Conservation (phyloP, 2,888 invertebrate species). For the Lamproptera curius region DNA sequence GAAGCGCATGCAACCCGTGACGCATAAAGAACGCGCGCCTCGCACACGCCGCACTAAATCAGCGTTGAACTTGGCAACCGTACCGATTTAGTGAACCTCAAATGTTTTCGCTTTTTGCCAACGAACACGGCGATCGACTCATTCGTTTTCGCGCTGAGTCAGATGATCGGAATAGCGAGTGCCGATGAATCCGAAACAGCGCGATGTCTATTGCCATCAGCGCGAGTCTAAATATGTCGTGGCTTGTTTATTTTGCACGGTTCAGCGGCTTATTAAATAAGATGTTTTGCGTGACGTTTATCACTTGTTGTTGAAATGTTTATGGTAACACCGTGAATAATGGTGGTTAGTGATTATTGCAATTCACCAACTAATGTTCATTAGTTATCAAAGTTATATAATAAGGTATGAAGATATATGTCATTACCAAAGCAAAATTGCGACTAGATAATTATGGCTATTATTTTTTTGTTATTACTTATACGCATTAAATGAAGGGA, state of each 20-base stretch:
- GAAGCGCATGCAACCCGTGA: slow-evolving; percentile 36
- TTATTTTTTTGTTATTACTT: neutral
- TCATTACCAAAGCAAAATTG: no score
- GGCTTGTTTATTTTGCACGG: neutral
- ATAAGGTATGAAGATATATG: no score
- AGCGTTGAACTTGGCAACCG: slow-evolving; percentile 51
- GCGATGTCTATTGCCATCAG: slow-evolving; percentile 5
- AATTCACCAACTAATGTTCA: no score
- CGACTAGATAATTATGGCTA: neutral
- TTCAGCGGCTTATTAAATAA: slow-evolving; percentile 1
- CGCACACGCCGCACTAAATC: slow-evolving; percentile 51
- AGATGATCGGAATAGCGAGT: slow-evolving; percentile 17
- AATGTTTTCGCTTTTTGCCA: slow-evolving; percentile 24
- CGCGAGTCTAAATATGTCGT: neutral
- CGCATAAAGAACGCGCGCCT: slow-evolving; percentile 43
- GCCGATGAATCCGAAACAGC: neutral
- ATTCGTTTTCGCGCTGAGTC: slow-evolving; percentile 18
- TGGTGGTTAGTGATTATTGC: no score
- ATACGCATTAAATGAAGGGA: neutral
- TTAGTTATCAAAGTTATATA: no score
- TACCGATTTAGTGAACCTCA: slow-evolving; percentile 30
- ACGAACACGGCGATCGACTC: slow-evolving; percentile 2
- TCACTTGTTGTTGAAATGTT: neutral
- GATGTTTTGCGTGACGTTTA: neutral
- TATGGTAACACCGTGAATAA: no score